These are phyloP conservation scores for Limonius californicus DNA, from an alignment of 1,140 invertebrate species.

Conservation along the genomic window DNA sequence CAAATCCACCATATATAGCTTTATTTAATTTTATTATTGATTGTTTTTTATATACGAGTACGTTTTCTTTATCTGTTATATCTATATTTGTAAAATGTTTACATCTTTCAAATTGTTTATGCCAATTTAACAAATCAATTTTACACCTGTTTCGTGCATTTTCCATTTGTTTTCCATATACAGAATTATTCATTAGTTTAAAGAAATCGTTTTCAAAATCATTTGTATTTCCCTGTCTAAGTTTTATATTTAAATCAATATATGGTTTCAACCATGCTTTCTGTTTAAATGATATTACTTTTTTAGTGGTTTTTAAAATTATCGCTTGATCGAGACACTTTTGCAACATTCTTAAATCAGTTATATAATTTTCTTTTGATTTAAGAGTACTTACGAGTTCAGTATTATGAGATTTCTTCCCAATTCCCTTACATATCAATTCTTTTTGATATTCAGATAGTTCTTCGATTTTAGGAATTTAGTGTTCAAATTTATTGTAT, in stretches of 20 bases:
- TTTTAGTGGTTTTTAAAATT: constrained; percentile 3
- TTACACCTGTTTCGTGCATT: constrained; percentile 19
- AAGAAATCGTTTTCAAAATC: constrained; percentile 21
- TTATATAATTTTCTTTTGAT: constrained; percentile 19
- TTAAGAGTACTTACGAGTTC: constrained; percentile 17
- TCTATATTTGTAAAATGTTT: background rate
- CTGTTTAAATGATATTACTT: constrained; percentile 16
- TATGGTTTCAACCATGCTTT: constrained; percentile 15
- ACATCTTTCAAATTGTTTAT: constrained; percentile 1
- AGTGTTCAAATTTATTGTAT: constrained; percentile 16
- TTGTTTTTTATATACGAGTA: constrained; percentile 1
- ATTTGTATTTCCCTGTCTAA: constrained; percentile 1
- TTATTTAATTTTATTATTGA: constrained; percentile 18
- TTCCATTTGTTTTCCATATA: constrained; percentile 21
- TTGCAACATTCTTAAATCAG: constrained; percentile 15
- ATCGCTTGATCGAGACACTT: constrained; percentile 11
- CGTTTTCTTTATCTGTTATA: constrained; percentile 7
- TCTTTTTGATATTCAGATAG: constrained; percentile 20
- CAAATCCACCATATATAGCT: constrained; percentile 17
- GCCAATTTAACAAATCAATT: constrained; percentile 6
- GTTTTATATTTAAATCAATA: constrained; percentile 18
- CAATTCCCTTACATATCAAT: constrained; percentile 7
- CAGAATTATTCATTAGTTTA: constrained; percentile 19
- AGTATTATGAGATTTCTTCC: background rate
- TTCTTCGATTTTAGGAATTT: background rate